phyloP scores from a whole-genome alignment of 2,888 invertebrate genomes.

The Synanthedon tipuliformis region DNA sequence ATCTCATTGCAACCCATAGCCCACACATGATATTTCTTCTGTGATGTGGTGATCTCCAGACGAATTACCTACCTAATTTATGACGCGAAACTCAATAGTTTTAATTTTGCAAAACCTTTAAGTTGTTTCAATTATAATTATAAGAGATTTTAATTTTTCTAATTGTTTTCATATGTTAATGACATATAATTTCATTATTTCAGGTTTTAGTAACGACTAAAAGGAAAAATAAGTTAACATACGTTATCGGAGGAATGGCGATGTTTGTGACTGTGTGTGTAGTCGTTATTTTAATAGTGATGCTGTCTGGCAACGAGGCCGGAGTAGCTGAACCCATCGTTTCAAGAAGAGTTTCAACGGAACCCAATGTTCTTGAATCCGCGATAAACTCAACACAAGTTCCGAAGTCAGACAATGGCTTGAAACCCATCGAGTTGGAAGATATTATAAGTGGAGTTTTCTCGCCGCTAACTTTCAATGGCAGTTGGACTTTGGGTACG shows the following conservation, averaged over 20 bases:
- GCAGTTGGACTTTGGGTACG: constrained; percentile 83
- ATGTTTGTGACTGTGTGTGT: constrained; percentile 70
- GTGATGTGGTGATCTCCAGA: too few species aligned
- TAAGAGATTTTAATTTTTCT: not conserved
- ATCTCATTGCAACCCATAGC: too few species aligned
- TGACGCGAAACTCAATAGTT: too few species aligned
- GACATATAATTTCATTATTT: constrained; percentile 7
- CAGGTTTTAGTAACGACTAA: constrained; percentile 74
- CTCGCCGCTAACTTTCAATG: constrained; percentile 78
- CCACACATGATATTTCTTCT: too few species aligned
- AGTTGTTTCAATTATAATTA: not conserved
- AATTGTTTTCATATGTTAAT: not conserved
- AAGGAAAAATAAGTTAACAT: constrained; percentile 65
- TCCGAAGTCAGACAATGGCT: constrained; percentile 11
- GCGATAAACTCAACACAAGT: constrained; percentile 9
- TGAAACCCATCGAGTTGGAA: constrained; percentile 69
- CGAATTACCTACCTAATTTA: too few species aligned
- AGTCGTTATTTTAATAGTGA: constrained; percentile 71
- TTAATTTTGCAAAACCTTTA: too few species aligned
- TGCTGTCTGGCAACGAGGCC: constrained; percentile 54
- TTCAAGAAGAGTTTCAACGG: constrained; percentile 19
- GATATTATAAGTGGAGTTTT: constrained; percentile 79
- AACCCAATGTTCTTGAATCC: constrained; percentile 7
- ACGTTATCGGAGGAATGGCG: constrained; percentile 66
- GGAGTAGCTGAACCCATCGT: constrained; percentile 31